Conservation (phyloP, 37 sponge, comb jelly and placozoan species). For the Diacarnus erythraeanus region DNA sequence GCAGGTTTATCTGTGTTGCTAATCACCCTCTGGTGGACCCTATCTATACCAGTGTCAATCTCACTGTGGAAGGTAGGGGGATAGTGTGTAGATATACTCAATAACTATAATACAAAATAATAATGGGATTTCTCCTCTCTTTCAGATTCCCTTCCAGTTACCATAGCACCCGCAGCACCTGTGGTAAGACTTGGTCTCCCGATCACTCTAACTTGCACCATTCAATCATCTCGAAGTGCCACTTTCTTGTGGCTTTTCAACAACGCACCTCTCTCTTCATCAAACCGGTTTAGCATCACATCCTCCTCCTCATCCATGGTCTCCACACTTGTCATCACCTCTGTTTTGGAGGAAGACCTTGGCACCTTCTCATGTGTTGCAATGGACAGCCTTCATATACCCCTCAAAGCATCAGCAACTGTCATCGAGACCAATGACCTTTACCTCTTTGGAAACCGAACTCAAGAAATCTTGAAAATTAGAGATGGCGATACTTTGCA, state of each 20-base stretch:
- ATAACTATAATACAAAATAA: no score
- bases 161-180: background rate
- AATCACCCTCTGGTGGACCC: background rate
- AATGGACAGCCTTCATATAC: background rate
- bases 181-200: slow-evolving; percentile 2
- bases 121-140: background rate
- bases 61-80: background rate
- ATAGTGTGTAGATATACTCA: no score
- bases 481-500: background rate
- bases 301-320: background rate
- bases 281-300: background rate
- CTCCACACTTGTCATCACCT: background rate
- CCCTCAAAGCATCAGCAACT: background rate
- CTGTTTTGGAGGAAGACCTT: background rate
- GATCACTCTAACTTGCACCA: slow-evolving; percentile 1
- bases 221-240: background rate
- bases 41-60: background rate
- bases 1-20: background rate
- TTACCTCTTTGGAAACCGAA: background rate
- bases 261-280: background rate
- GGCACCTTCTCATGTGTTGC: slow-evolving; percentile 34
- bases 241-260: background rate
- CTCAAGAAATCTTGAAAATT: background rate
- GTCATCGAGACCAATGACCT: slow-evolving; percentile 8
- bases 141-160: background rate